Base-by-base conservation (phyloP, 1,140 invertebrate genomes). In the Phocides pigmalion region DNA sequence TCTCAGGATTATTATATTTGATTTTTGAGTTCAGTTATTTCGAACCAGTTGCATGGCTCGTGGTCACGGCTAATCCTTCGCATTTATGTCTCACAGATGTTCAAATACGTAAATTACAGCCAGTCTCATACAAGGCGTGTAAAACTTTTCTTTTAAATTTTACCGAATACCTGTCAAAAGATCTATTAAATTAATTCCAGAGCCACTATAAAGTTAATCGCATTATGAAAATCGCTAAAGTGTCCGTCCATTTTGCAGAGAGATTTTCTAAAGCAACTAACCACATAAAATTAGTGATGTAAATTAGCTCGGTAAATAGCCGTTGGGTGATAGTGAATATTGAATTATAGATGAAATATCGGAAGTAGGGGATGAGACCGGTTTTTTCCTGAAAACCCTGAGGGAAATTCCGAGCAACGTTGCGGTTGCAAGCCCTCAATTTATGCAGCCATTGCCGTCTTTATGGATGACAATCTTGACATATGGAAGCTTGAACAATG, bases 291-390 rank as follows among this genome's bases (percentile, higher is more conserved):
- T 79, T 76, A 82, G 53, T 63, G 41, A 61, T 64, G 62, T 70
- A 81, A 80, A 79, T 79, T 72, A 72, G 64, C 62, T 75, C 71
- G 69, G 72, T 73, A 80, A 80, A 79, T 77, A 76, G 63, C 72
- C 62, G 50, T 64, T 66, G 44, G 75, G 61, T 76, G 79, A 83
- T 79, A 77, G 71, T 41, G 62, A 78, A 80, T 81, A 84, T 88
- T 84, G 78, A 84, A 84, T 87, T 81, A 87, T 76, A 80, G 72
- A 83, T 83, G 74, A 77, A 81, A 67, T 79, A 80, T 81, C 76
- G 74, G 69, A 76, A 70, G 76, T 42, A 67, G 47, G 63, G 66
- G 73, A 80, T 79, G 79, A 81, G 81, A 79, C 71, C 74, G 58
- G 76, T 81, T 85, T 89, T 85, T 86, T 76, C 68, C 54, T 72